phyloP scores from a whole-genome alignment of 2,888 invertebrate genomes.

The Aleiodes leptofemur region DNA sequence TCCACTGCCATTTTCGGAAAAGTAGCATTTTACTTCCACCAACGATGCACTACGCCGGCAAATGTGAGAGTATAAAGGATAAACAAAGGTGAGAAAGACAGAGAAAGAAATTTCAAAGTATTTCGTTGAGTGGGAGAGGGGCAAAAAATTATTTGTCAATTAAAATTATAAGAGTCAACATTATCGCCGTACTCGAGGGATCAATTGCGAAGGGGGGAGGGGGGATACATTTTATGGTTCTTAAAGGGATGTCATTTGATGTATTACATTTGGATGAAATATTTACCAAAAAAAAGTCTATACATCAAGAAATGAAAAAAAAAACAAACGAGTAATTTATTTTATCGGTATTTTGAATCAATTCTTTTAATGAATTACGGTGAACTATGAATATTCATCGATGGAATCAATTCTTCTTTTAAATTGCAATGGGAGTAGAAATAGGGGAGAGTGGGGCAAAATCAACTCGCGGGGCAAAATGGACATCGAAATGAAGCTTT shows the following conservation, averaged over 20 bases:
- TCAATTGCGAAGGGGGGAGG: slow-evolving; percentile 49
- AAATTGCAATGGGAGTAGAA: too few relatives aligned
- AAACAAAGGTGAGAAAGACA: slow-evolving; percentile 19
- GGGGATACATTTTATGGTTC: slow-evolving; percentile 19
- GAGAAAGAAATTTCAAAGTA: slow-evolving; percentile 35
- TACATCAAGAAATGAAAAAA: too few relatives aligned
- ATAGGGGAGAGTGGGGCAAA: too few relatives aligned
- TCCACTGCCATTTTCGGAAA: slow-evolving; percentile 68
- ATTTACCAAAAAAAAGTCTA: background rate
- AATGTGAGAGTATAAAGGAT: slow-evolving; percentile 39
- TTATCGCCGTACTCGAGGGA: slow-evolving; percentile 55
- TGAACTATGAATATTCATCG: too few relatives aligned
- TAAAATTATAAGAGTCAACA: slow-evolving; percentile 63
- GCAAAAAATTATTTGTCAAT: slow-evolving; percentile 68
- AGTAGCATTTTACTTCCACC: slow-evolving; percentile 57
- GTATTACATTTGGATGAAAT: background rate
- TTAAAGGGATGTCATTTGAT: slow-evolving; percentile 12
- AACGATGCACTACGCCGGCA: slow-evolving; percentile 41
- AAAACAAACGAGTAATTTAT: too few relatives aligned
- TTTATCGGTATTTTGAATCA: too few relatives aligned
- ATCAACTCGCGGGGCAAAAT: too few relatives aligned
- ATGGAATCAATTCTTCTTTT: background rate
- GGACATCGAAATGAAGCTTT: too few relatives aligned
- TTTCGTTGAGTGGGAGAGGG: slow-evolving; percentile 23
- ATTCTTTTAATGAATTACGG: too few relatives aligned